Evolutionary conservation across 23 tunicate species (phyloP), one percentile per base, ranked within the genome.

Genomic region (Pegea sp.): DNA sequence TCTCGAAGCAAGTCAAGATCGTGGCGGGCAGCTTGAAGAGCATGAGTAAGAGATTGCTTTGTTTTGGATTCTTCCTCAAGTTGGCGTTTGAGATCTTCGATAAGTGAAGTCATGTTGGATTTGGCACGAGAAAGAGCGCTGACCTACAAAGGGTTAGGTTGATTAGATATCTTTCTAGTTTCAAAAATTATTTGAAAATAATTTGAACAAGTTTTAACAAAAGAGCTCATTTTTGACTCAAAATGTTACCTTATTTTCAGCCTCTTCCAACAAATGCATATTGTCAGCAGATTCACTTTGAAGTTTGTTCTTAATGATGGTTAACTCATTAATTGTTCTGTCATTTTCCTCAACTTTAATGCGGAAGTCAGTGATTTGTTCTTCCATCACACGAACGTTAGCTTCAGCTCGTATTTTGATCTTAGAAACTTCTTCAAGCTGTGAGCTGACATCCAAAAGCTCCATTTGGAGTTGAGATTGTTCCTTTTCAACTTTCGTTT

Each of bases 1-100:
- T 84, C 95, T 11, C 95, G 65, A 50, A 84, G 74, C 5, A 84
- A 72, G 56, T 84, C 95, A 31, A 84, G 76, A 31, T 84, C 95
- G 67, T 84, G 95, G 23, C 95, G 95, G 28, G 95, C 95, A 50
- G 95, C 95, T 74, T 84, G 95, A 31, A 84, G 76, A 63, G 95
- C 95, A 64, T 84, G 95, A 29, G 65, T 60, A 26, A 84, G 59
- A 49, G 95, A 84, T 51, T 84, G 95, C 34, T 84, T 84, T 53
- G 76, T 65, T 84, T 84, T 84, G 8, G 95, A 31, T 52, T 84
- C 95, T 63, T 84, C 95, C 28, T 84, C 95, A 33, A 74, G 51
- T 33, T 75, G 80, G 5, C 95, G 69, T 49, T 84, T 84, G 21
- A 84, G 64, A 54, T 84, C 95, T 58, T 84, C 95, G 33, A 68